These are phyloP conservation scores for Callopanchax toddi DNA, from an alignment of 2,113 vertebrate genomes.

Conservation along the genomic window DNA sequence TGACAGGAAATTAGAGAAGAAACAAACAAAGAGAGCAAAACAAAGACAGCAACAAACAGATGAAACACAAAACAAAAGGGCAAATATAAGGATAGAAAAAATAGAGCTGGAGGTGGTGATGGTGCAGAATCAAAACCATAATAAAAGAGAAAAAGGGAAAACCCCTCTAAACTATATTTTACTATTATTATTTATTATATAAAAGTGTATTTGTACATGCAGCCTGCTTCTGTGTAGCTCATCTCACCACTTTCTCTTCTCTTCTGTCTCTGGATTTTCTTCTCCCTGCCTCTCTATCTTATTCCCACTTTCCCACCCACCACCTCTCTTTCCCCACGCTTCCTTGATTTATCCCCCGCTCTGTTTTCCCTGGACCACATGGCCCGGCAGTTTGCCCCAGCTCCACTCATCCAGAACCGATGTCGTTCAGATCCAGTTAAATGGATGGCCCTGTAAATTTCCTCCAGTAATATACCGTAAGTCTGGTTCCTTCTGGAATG, in stretches of 20 bases:
- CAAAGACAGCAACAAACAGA: too few relatives aligned
- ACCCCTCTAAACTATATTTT: too few relatives aligned
- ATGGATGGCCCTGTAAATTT: conserved; percentile 94
- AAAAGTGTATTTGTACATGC: too few relatives aligned
- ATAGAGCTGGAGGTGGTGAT: too few relatives aligned
- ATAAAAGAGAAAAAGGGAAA: too few relatives aligned
- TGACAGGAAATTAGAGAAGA: too few relatives aligned
- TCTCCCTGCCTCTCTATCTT: conserved; percentile 21
- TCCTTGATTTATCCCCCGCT: conserved; percentile 89
- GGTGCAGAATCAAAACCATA: too few relatives aligned
- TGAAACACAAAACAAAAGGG: too few relatives aligned
- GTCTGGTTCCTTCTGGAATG: conserved; percentile 86
- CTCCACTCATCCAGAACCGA: conserved; percentile 88
- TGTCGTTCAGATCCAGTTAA: conserved; percentile 90
- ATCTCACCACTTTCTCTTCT: conserved; percentile 15
- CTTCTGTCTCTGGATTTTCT: conserved; percentile 1
- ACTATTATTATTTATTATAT: too few relatives aligned
- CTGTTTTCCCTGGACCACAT: conserved; percentile 91
- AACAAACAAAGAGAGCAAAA: too few relatives aligned
- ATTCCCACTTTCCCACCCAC: conserved; percentile 29
- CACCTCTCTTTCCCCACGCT: conserved; percentile 1
- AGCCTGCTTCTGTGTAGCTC: too few relatives aligned
- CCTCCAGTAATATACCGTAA: conserved; percentile 93
- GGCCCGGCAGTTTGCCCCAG: conserved; percentile 83
- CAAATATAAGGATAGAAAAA: too few relatives aligned